Evolutionary conservation across 1,140 invertebrate species (phyloP), one percentile per base, ranked within the genome.

Genomic region (Halictus rubicundus): DNA sequence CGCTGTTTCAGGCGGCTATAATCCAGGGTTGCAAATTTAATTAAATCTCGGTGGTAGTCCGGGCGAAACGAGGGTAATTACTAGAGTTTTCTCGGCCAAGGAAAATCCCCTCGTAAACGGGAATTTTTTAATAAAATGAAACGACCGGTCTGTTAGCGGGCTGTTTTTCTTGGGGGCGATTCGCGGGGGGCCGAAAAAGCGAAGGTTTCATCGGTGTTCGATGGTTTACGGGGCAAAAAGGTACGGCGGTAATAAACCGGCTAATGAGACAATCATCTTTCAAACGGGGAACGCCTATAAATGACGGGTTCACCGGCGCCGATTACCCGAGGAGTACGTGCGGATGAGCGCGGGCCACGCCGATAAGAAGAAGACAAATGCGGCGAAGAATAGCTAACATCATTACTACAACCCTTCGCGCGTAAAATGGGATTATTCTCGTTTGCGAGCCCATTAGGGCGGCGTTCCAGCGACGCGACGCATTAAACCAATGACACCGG

Each of bases 341-440:
- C 32, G 32, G 32, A 32, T 32, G 5, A 7, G 23, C 21, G 14
- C 9, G 9, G 21, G 12, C 23, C n/a, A 37, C 12, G n/a, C 39
- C 60, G 60, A 39, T 64, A 54, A 46, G 60, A 42, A 57, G 32
- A 27, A 72, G 76, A 71, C 68, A 72, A 72, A 73, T 72, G 71
- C 65, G 74, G 64, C 84, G 71, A 86, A 71, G 79, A 70, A 70
- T 61, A 59, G 71, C 63, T 52, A 61, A 72, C 78, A 80, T 88
- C 82, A 85, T 88, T 88, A 88, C 72, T 54, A 69, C 66, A 42
- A 75, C 54, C 64, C 61, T 74, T 84, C 84, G 74, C 74, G 80
- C 87, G 84, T 88, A 76, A 88, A 88, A 88, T 75, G 52, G 80
- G 86, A 88, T 88, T 88, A 88, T 85, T 76, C 82, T 86, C 81